Evolutionary conservation across 2,888 invertebrate genomes (phyloP), one percentile per base, ranked within the genome.

Genomic region (Phyllotreta cruciferae): DNA sequence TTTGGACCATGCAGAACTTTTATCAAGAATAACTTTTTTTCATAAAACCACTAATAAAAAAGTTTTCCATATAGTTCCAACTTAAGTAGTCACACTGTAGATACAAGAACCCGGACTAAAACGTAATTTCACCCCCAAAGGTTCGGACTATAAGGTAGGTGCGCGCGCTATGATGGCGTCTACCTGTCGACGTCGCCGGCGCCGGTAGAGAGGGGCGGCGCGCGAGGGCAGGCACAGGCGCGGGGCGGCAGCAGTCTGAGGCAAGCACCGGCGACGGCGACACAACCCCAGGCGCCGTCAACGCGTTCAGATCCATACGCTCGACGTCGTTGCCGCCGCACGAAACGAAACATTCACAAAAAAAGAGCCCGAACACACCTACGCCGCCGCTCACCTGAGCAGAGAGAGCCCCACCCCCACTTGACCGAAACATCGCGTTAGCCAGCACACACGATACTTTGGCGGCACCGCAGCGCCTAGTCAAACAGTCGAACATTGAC

Each of bases 261-360:
- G 74, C 77, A 73, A 79, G 75, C 78, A 77, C 78, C 84, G 85
- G 84, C 84, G 83, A 85, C 74, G 73, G 54, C 67, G 56, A 56
- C 56, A 72, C 70, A 85, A 85, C 85, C 83, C 82, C 84, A 84
- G 82, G 84, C 85, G 79, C 85, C 83, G 82, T 83, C 82, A 83
- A 84, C 84, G 83, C 75, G 70, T 60, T 57, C 38, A 60, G 61
- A 54, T 57, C 60, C 42, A 4, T 24, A 52, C 44, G 54, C 50
- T 55, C 65, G 50, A 47, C 38, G 53, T 13, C 37, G 41, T 39
- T 50, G 50, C 50, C 50, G 52, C 52, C 52, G 38, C 52, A 52
- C 37, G 38, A 52, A 36, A 60, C 42, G 52, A 36, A 11, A 52
- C 54, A 53, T 50, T 41, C n/a, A 54, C 35, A 34, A 36, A 57